Conservation (phyloP, 2,888 invertebrate genomes). For the Brachylomia viminalis region DNA sequence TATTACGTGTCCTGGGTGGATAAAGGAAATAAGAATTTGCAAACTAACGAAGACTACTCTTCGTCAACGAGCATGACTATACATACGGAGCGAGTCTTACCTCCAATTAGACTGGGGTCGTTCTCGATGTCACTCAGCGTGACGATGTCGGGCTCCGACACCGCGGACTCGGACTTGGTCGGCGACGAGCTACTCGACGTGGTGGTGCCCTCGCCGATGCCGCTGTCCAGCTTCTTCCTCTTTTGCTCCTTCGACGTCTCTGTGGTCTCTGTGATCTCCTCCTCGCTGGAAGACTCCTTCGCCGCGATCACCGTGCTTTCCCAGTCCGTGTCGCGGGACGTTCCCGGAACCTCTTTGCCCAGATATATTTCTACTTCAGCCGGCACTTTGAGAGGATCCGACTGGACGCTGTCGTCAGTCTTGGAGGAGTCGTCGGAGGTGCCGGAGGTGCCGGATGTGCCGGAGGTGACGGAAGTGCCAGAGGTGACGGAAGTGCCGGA, state of each 20-base stretch:
- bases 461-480: not conserved
- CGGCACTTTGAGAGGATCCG: constrained; percentile 49
- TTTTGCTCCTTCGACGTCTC: constrained; percentile 67
- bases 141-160: constrained; percentile 45
- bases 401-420: constrained; percentile 12
- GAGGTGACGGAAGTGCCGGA: not conserved
- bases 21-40: not conserved
- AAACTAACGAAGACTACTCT: not conserved
- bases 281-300: constrained; percentile 61
- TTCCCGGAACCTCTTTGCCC: constrained; percentile 67
- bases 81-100: constrained; percentile 30
- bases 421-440: constrained; percentile 18
- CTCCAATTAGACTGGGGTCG: constrained; percentile 35
- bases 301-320: constrained; percentile 40
- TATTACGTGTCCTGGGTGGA: too few relatives aligned
- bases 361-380: constrained; percentile 75
- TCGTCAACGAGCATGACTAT: not conserved
- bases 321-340: constrained; percentile 71
- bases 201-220: constrained; percentile 88
- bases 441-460: not conserved
- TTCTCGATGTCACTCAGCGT: constrained; percentile 45
- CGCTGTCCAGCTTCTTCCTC: constrained; percentile 92
- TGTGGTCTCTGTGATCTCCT: constrained; percentile 57
- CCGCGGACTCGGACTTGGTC: constrained; percentile 66
- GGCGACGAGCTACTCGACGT: constrained; percentile 75